phyloP scores from a whole-genome alignment of 2,888 invertebrate genomes.

The Drosophila vallismaia region DNA sequence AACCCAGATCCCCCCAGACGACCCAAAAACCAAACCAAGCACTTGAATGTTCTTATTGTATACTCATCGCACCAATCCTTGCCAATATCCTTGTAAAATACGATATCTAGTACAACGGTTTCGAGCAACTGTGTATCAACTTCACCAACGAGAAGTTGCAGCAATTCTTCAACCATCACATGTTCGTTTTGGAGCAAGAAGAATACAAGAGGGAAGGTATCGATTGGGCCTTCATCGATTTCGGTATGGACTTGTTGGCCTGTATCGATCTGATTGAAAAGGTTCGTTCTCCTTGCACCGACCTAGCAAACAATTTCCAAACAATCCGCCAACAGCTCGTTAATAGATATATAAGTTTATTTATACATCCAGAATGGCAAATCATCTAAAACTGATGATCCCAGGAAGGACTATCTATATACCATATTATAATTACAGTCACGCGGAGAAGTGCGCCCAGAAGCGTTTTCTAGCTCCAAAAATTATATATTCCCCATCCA shows the following conservation, averaged over 20 bases:
- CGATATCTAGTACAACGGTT: slow-evolving; percentile 93
- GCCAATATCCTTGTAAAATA: slow-evolving; percentile 20
- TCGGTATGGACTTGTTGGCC: slow-evolving; percentile 99
- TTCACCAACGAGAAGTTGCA: slow-evolving; percentile 99
- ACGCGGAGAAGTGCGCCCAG: slow-evolving; percentile 55
- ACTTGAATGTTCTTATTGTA: slow-evolving; percentile 44
- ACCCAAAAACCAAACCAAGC: slow-evolving; percentile 9
- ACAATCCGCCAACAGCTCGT: slow-evolving; percentile 37
- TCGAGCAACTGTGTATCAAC: slow-evolving; percentile 99
- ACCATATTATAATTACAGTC: slow-evolving; percentile 51
- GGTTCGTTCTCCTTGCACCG: slow-evolving; percentile 85
- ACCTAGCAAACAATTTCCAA: slow-evolving; percentile 15
- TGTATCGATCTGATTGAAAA: slow-evolving; percentile 99
- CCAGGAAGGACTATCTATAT: slow-evolving; percentile 32
- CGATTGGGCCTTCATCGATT: slow-evolving; percentile 99
- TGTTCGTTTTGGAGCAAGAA: slow-evolving; percentile 99
- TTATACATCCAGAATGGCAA: slow-evolving; percentile 37
- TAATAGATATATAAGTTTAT: slow-evolving; percentile 47
- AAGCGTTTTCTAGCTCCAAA: slow-evolving; percentile 56
- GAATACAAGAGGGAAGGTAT: slow-evolving; percentile 99
- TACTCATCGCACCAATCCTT: slow-evolving; percentile 49
- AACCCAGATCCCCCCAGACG: slow-evolving; percentile 5
- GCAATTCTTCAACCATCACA: slow-evolving; percentile 99
- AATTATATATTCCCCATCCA: slow-evolving; percentile 9
- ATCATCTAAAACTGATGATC: slow-evolving; percentile 71